Percentiles rank a stretch among this genome's conserved stretches.
These are phyloP conservation scores for Meliscaeva auricollis DNA, from an alignment of 2,888 invertebrate species.

Conservation along the genomic window DNA sequence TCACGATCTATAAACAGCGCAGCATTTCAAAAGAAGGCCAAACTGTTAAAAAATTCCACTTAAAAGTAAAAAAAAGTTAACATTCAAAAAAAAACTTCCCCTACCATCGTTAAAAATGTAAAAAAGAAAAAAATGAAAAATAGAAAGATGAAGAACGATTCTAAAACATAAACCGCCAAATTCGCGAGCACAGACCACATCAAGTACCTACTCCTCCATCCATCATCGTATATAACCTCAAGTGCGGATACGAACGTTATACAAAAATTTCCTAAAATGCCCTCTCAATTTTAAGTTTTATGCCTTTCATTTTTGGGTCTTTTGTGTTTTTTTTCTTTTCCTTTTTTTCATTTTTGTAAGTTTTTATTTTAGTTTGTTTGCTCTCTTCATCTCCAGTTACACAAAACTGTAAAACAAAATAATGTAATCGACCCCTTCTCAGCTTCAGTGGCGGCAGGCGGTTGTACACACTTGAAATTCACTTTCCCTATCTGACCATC, in stretches of 20 bases:
- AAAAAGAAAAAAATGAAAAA: constrained; percentile 20
- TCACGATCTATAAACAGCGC: constrained; percentile 11
- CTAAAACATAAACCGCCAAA: constrained; percentile 55
- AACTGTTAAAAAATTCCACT: constrained; percentile 75
- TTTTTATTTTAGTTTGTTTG: constrained; percentile 55
- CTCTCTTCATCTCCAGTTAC: constrained; percentile 67
- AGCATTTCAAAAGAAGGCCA: constrained; percentile 66
- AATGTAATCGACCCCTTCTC: constrained; percentile 69
- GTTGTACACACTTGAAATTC: constrained; percentile 65
- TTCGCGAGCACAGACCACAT: constrained; percentile 18
- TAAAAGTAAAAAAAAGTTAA: constrained; percentile 54
- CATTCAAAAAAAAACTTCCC: constrained; percentile 3
- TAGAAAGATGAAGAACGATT: constrained; percentile 6
- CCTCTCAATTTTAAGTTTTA: constrained; percentile 74
- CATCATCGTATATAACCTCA: constrained; percentile 36
- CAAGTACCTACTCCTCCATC: constrained; percentile 52
- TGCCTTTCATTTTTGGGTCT: constrained; percentile 44
- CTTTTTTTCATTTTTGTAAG: background rate
- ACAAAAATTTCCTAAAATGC: constrained; percentile 74
- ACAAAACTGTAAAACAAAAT: constrained; percentile 69
- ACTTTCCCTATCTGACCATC: constrained; percentile 67
- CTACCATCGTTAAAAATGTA: background rate
- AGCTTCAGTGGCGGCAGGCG: background rate
- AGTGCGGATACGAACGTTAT: constrained; percentile 63
- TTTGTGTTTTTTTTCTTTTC: constrained; percentile 4